Evolutionary conservation across 2,113 vertebrate species (phyloP), one percentile per base, ranked within the genome.

Genomic region (Irena cyanogastra): DNA sequence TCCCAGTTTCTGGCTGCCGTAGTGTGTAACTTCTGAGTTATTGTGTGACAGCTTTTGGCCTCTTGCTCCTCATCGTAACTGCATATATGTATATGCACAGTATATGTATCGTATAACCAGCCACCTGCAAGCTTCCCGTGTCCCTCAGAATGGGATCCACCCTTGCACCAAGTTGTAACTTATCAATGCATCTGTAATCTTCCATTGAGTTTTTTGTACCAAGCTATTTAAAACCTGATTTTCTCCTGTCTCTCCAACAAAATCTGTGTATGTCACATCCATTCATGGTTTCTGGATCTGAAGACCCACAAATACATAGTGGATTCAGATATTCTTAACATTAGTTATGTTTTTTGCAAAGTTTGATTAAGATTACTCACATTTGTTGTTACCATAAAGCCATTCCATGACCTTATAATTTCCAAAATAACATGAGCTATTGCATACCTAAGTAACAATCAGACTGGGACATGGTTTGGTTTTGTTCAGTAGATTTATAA

Each of bases 11-110:
- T 70, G 87, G 96, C 97, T 98, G 96, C 80, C 9, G 0, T 89
- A 78, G 91, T 12, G 70, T 66, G 83, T 95, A 87, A 87, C 90
- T 97, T 90, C 76, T 78, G 82, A 88, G 76, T 92, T 94, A 52
- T 2, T 76, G 61, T 91, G 97, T 96, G 96, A 94, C 95, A 93
- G 97, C 97, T 98, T 97, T 78, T 75, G 76, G 89, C 93, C 93
- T 96, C 85, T 91, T 78, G 91, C 95, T 66, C 89, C 87, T 92
- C 86, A 75, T 61, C 84, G 93, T 98, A 97, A 97, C 96, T 85
- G 65, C 81, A 31, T 92, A 96, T 77, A 37, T 4, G 45, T 95
- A 88, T 95, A 93, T 94, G 91, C 94, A 83, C 81, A 95, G 65
- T 93, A 68, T 71, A 10, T 90, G 72, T 94, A 6, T 80, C 21